Evolutionary conservation across 1,140 invertebrate species (phyloP), one percentile per base, ranked within the genome.

Genomic region (Samia ricini): DNA sequence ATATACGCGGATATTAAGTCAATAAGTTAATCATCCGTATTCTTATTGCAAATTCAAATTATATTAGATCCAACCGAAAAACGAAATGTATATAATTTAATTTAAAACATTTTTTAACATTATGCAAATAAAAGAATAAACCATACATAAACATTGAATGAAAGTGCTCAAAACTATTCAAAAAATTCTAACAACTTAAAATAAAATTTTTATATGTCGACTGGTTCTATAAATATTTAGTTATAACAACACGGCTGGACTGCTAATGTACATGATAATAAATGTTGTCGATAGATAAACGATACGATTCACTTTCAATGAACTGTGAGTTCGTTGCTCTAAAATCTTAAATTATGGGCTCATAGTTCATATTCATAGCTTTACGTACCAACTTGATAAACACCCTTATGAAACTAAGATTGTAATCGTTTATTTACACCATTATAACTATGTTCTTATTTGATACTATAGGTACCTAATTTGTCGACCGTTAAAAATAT

Each of bases 381-480:
- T n/a, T n/a, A n/a, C 15, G 33, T 42, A 42, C 7, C 33, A 42
- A 42, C 33, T 42, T 15, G 10, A 42, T 42, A 42, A 42, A 42
- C 33, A 29, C 26, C 26, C 26, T 42, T 42, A 15, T 42, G 4
- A 15, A 42, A 42, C 33, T 42, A 12, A 42, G 33, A 8, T 42
- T 12, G 33, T 42, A 42, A 52, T 52, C 51, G 56, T n/a, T 12
- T 48, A 50, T 33, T 6, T 42, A 26, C 56, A 33, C 52, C 50
- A 62, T 61, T 61, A 66, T 62, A 59, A 56, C 60, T 67, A 54
- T 66, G 65, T 67, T 67, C 65, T 67, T 63, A 81, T 86, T 84
- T 77, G 78, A 83, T 78, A n/a, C n/a, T n/a, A n/a, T n/a, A n/a
- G n/a, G 56, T 61, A 54, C 79, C 81, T 82, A 89, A 89, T 88